Evolutionary conservation across 2,113 vertebrate species (phyloP).

Genomic region (Larimichthys polyactis): DNA sequence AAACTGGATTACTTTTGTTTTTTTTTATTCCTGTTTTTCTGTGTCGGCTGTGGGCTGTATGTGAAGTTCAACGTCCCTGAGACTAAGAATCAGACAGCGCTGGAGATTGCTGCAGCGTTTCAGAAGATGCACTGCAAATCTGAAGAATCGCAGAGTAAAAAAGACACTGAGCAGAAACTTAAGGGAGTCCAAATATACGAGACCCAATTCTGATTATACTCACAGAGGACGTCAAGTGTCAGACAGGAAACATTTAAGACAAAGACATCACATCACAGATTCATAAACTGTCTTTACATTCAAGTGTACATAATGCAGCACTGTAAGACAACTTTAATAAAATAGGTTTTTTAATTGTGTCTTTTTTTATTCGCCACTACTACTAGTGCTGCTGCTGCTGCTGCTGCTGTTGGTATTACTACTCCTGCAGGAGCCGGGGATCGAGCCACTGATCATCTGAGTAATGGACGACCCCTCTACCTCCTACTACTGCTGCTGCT

Average conservation of each 20-base stretch:
- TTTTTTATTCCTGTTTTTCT: constrained; percentile 86
- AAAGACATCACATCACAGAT: background rate
- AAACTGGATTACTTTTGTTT: constrained; percentile 85
- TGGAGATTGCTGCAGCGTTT: constrained; percentile 86
- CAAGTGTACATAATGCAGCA: too few relatives aligned
- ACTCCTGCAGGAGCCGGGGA: too few relatives aligned
- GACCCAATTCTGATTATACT: constrained; percentile 66
- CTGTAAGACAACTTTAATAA: background rate
- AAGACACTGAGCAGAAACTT: background rate
- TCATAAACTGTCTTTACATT: too few relatives aligned
- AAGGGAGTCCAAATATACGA: background rate
- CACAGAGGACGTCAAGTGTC: background rate
- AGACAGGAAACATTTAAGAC: background rate
- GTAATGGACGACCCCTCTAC: too few relatives aligned
- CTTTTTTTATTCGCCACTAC: background rate
- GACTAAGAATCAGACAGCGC: constrained; percentile 81
- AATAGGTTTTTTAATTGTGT: background rate
- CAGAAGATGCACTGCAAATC: constrained; percentile 75
- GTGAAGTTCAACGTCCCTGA: constrained; percentile 82
- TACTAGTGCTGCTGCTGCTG: too few relatives aligned
- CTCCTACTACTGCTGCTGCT: too few relatives aligned
- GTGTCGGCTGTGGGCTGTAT: constrained; percentile 73
- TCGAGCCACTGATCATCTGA: too few relatives aligned
- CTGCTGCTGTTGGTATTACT: too few relatives aligned
- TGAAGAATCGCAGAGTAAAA: background rate